Evolutionary conservation across 2,113 vertebrate species (phyloP).

Genomic region (Gymnobelideus leadbeateri): DNA sequence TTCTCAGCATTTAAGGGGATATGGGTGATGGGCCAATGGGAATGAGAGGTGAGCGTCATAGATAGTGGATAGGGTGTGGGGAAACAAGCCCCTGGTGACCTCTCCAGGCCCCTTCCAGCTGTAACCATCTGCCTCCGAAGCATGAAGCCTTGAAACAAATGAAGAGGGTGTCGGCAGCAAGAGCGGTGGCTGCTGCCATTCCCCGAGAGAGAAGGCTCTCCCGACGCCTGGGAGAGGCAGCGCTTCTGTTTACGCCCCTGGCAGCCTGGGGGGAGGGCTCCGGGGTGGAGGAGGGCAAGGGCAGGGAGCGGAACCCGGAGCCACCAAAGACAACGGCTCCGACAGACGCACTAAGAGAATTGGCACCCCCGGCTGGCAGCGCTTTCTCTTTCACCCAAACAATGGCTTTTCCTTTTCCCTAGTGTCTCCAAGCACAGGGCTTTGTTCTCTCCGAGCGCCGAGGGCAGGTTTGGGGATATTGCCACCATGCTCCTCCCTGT

Average conservation of each 20-base stretch:
- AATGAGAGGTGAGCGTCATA: too few species aligned
- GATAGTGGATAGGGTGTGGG: background rate
- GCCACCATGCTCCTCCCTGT: background rate
- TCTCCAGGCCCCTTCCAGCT: background rate
- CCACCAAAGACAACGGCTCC: background rate
- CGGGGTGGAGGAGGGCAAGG: too few species aligned
- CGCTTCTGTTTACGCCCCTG: background rate
- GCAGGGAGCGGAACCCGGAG: background rate
- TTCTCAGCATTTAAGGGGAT: background rate
- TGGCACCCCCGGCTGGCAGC: background rate
- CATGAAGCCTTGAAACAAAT: background rate
- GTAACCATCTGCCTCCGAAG: background rate
- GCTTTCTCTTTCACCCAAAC: background rate
- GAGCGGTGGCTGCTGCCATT: too few species aligned
- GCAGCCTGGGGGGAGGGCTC: background rate
- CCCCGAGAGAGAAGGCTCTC: background rate
- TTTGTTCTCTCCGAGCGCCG: background rate
- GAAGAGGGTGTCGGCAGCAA: background rate
- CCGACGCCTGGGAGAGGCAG: too few species aligned
- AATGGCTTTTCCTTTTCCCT: background rate
- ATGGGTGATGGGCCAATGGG: background rate
- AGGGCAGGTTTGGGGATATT: background rate
- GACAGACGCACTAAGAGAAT: background rate
- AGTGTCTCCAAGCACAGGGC: background rate
- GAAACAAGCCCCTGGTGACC: background rate